Conservation (phyloP, 2,113 vertebrate species). For the Gymnobelideus leadbeateri region DNA sequence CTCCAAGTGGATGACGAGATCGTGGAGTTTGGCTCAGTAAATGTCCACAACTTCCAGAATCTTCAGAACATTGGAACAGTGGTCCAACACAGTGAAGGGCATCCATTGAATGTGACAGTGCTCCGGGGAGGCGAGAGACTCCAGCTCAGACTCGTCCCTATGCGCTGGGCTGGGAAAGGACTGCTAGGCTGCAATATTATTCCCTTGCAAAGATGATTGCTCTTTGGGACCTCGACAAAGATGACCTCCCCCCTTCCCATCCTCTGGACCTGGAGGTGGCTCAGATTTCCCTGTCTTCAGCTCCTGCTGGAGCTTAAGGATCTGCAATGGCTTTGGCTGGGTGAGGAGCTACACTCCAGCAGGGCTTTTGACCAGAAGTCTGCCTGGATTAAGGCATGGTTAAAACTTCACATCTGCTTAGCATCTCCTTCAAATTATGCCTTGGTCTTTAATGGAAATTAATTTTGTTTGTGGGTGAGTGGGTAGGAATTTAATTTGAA, state of each 20-base stretch:
- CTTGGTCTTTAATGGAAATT: background rate
- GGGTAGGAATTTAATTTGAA: background rate
- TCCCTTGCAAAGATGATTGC: slow-evolving; percentile 86
- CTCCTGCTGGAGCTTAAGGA: background rate
- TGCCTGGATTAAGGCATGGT: slow-evolving; percentile 37
- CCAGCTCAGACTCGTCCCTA: slow-evolving; percentile 90
- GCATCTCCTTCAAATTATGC: slow-evolving; percentile 1
- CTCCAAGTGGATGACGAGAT: slow-evolving; percentile 92
- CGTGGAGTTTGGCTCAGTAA: slow-evolving; percentile 95
- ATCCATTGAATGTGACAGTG: slow-evolving; percentile 89
- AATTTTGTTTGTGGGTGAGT: background rate
- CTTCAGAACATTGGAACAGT: slow-evolving; percentile 93
- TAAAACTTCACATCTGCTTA: slow-evolving; percentile 27
- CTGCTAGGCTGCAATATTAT: slow-evolving; percentile 91
- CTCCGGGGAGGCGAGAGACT: slow-evolving; percentile 88
- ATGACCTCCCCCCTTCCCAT: slow-evolving; percentile 36
- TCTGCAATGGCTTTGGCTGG: slow-evolving; percentile 30
- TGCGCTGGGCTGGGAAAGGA: slow-evolving; percentile 94
- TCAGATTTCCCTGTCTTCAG: background rate
- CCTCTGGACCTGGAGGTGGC: slow-evolving; percentile 53
- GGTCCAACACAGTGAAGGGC: slow-evolving; percentile 97
- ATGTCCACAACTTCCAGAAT: slow-evolving; percentile 92
- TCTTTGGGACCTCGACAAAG: slow-evolving; percentile 46
- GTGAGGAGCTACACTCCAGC: background rate
- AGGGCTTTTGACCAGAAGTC: background rate